Percentiles rank a stretch among this genome's conserved stretches.
phyloP scores from a whole-genome alignment of 2,113 vertebrate species.

The Podarcis muralis region DNA sequence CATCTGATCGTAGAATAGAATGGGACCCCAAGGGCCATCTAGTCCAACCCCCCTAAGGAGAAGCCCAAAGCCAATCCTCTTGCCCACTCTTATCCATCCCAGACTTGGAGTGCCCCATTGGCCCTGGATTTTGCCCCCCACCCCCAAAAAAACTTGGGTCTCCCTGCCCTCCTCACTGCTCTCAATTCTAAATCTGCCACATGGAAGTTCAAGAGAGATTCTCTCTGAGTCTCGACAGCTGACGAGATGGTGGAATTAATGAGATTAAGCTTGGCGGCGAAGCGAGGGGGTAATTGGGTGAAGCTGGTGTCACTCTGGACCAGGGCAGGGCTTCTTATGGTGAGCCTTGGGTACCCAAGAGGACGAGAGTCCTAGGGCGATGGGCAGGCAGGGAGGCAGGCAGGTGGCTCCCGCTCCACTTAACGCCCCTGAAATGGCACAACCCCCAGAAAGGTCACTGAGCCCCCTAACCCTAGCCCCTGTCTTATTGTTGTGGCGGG shows the following conservation, averaged over 20 bases:
- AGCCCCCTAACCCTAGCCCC: not conserved
- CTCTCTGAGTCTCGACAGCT: not conserved
- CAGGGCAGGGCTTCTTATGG: not conserved
- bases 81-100: not conserved
- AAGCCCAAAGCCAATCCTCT: not conserved
- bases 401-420: too few species aligned
- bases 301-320: not conserved
- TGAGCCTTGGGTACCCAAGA: not conserved
- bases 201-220: not conserved
- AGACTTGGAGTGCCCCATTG: not conserved
- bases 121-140: not conserved
- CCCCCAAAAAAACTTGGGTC: not conserved
- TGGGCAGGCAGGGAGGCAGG: too few species aligned
- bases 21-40: too few species aligned
- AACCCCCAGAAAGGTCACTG: not conserved
- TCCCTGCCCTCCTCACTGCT: not conserved
- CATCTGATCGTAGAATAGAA: too few species aligned
- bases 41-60: not conserved
- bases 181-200: not conserved
- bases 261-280: too few species aligned
- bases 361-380: too few species aligned
- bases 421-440: too few species aligned
- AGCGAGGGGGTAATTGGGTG: not conserved
- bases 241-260: not conserved
- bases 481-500: not conserved